These are phyloP conservation scores for Ailurus styani DNA, from an alignment of 2,113 vertebrate species.

Conservation along the genomic window DNA sequence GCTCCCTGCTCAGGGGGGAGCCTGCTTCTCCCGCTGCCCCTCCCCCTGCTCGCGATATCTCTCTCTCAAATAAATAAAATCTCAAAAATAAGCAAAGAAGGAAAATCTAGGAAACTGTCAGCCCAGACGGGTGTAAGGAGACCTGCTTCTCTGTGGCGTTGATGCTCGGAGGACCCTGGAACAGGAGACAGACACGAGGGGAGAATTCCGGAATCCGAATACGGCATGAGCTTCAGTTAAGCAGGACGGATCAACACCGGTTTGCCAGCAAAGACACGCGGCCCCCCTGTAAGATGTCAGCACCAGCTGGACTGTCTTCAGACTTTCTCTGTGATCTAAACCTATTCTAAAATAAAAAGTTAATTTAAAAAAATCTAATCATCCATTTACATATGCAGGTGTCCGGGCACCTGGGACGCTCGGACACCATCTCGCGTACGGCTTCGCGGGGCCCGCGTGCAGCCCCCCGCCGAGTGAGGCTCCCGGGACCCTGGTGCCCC, in stretches of 20 bases:
- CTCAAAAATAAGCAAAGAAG: not conserved
- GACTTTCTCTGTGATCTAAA: not conserved
- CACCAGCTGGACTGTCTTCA: not conserved
- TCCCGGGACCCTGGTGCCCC: fast-evolving
- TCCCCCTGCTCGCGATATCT: too few species aligned
- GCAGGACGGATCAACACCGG: fast-evolving
- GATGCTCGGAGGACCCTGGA: not conserved
- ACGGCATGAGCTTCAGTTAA: fast-evolving
- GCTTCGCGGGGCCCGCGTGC: fast-evolving
- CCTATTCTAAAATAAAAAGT: too few species aligned
- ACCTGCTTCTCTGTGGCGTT: fast-evolving
- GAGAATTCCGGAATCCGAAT: too few species aligned
- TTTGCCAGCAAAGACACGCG: fast-evolving
- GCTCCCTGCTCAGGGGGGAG: too few species aligned
- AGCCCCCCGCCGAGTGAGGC: fast-evolving
- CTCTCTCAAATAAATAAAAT: too few species aligned
- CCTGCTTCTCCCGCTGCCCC: too few species aligned
- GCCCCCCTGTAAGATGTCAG: fast-evolving
- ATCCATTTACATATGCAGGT: too few species aligned
- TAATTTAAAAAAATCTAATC: not conserved
- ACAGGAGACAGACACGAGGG: fast-evolving
- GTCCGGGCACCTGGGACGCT: too few species aligned
- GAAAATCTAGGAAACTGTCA: not conserved
- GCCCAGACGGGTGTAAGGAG: not conserved
- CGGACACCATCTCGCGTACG: fast-evolving